Conservation (phyloP, 2,113 vertebrate genomes). For the Pardalotus punctatus region DNA sequence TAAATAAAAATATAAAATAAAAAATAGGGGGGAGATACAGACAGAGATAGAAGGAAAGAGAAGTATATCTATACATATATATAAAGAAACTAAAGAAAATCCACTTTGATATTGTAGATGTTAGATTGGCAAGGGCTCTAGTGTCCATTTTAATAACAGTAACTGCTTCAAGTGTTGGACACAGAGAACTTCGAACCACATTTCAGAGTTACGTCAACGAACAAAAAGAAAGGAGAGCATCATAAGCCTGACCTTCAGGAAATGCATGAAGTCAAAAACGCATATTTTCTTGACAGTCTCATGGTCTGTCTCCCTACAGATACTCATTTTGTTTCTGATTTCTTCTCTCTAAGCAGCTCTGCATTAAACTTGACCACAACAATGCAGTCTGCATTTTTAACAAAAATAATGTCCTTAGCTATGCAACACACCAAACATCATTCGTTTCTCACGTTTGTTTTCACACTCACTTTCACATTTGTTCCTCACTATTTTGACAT, state of each 20-base stretch:
- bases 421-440: background rate
- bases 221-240: background rate
- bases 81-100: background rate
- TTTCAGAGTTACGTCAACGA: background rate
- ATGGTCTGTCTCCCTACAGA: background rate
- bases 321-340: background rate
- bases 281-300: background rate
- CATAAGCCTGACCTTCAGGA: background rate
- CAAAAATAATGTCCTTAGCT: background rate
- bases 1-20: background rate
- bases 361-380: background rate
- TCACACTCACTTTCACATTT: background rate
- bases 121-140: background rate
- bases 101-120: background rate
- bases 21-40: accelerated
- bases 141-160: background rate
- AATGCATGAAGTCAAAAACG: background rate
- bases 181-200: background rate
- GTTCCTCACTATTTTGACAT: background rate
- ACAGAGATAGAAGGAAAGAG: background rate
- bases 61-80: accelerated
- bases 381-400: background rate
- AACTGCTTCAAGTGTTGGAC: background rate
- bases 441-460: background rate
- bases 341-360: background rate